phyloP scores from a whole-genome alignment of 2,888 invertebrate genomes.

The Conus canariensis region DNA sequence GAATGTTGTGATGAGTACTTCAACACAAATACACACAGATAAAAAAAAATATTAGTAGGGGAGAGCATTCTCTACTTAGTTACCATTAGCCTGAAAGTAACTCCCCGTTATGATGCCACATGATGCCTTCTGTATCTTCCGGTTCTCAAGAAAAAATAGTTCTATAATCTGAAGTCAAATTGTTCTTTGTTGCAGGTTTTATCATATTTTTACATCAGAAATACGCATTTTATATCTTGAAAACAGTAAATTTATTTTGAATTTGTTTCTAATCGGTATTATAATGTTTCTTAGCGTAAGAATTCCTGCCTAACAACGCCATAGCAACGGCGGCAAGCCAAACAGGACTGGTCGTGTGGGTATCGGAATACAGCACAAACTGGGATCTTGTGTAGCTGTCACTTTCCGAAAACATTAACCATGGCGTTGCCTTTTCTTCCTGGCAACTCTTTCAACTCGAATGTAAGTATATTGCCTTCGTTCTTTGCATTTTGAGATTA shows the following conservation, averaged over 20 bases:
- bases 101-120: background rate
- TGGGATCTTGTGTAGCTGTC: background rate
- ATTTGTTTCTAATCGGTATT: too few relatives aligned
- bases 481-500: background rate
- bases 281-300: background rate
- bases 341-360: conserved; percentile 42
- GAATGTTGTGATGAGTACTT: background rate
- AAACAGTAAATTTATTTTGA: too few relatives aligned
- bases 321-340: conserved; percentile 51
- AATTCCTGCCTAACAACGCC: conserved; percentile 41
- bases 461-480: conserved; percentile 63
- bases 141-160: background rate
- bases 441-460: conserved; percentile 75
- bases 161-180: background rate
- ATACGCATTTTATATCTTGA: background rate
- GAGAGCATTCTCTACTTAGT: conserved; percentile 17
- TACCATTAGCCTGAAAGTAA: background rate
- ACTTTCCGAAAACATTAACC: conserved; percentile 42
- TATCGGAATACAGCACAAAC: background rate
- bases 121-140: background rate
- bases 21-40: background rate
- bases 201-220: background rate
- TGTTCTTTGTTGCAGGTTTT: background rate
- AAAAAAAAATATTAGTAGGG: background rate
- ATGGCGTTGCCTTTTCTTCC: conserved; percentile 78